Evolutionary conservation across 2,113 vertebrate genomes (phyloP), one percentile per base, ranked within the genome.

Genomic region (Tor tambroides): DNA sequence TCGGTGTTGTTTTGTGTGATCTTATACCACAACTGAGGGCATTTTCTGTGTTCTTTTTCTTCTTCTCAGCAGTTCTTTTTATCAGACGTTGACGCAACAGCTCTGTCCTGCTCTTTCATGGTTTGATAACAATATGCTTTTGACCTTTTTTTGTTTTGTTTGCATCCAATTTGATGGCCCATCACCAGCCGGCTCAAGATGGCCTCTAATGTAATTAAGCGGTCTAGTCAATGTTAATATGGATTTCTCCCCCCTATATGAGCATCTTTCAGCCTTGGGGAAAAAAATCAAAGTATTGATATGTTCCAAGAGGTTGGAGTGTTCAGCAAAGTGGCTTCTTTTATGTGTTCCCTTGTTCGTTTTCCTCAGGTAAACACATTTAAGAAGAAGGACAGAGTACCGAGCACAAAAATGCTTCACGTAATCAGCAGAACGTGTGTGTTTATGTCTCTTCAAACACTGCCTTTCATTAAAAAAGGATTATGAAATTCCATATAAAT

Each of bases 201-300:
- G 91, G 84, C 79, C 78, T 87, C 77, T 94, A 94, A 95, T 94
- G 91, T 94, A 94, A 94, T 95, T 93, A 95, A 93, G 91, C 90
- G 91, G 90, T 93, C 90, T 90, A 89, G 71, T 61, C 88, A 90
- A 90, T 92, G 92, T 92, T 90, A 87, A 93, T 91, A 92, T 91
- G 85, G 91, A 92, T 94, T 93, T 91, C 91, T 87, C 85, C 87
- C 1, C 81, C 86, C 87, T 0, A 89, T 91, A 91, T 89, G 72
- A 88, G 88, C 91, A 82, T 92, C 89, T 91, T 90, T 92, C 77
- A 76, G 61, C 86, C 59, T 84, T 92, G 92, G 91, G 43, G 46
- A 51, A 92, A 51, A 92, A 89, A 91, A 82, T 89, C 84, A 83
- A 84, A 93, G 91, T 94, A 95, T 95, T 93, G 94, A 94, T 93